Conservation (phyloP, 2,113 vertebrate species). For the Dendrocopos noguchii region DNA sequence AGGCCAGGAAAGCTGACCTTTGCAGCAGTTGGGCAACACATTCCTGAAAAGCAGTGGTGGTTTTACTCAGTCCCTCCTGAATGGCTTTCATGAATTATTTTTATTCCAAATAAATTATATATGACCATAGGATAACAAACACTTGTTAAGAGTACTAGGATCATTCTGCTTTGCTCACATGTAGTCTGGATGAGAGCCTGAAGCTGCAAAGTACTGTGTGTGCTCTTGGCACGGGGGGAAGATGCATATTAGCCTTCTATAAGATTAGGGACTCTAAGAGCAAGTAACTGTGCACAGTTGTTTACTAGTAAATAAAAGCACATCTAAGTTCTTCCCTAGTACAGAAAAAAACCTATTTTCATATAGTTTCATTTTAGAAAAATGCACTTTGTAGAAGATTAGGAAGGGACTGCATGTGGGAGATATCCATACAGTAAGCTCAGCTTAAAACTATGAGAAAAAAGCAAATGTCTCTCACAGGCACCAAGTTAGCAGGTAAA, state of each 20-base stretch:
- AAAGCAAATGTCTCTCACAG: not conserved
- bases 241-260: not conserved
- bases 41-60: not conserved
- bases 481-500: not conserved
- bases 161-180: not conserved
- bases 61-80: not conserved
- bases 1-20: not conserved
- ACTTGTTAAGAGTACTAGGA: not conserved
- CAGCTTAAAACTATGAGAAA: not conserved
- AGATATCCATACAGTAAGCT: not conserved
- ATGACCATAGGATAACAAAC: not conserved
- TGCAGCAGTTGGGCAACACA: not conserved
- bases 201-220: not conserved
- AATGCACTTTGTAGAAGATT: not conserved
- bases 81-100: not conserved
- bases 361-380: not conserved
- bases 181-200: not conserved
- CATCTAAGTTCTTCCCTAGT: not conserved
- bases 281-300: not conserved
- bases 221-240: not conserved
- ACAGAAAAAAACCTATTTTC: not conserved
- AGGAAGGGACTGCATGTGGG: not conserved
- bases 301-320: not conserved
- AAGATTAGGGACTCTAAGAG: not conserved
- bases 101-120: not conserved